Evolutionary conservation across 2,888 invertebrate genomes (phyloP).

Genomic region (Lacanobia oleracea): DNA sequence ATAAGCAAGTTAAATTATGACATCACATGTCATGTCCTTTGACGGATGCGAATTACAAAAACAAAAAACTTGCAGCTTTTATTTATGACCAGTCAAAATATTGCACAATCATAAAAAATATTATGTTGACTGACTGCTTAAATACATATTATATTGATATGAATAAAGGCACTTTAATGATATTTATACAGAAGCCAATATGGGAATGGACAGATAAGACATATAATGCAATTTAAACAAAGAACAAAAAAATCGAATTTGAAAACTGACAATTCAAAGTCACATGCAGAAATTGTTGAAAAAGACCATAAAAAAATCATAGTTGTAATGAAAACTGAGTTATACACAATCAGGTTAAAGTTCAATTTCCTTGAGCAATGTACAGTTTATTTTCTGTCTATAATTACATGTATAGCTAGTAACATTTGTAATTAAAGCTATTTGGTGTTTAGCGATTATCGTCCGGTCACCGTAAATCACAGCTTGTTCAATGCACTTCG

Average conservation of each 20-base stretch:
- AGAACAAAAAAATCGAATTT: not conserved
- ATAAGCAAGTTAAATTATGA: not conserved
- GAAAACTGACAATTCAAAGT: not conserved
- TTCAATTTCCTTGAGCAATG: not conserved
- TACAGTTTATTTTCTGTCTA: slow-evolving; percentile 9
- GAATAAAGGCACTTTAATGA: not conserved
- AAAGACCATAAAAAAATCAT: not conserved
- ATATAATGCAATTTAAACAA: not conserved
- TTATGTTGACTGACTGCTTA: slow-evolving; percentile 1
- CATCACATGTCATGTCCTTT: not conserved
- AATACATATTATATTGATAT: not conserved
- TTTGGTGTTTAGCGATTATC: slow-evolving; percentile 68
- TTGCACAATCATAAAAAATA: slow-evolving; percentile 12
- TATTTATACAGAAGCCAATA: not conserved
- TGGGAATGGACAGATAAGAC: too few relatives aligned
- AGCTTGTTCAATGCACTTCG: slow-evolving; percentile 67
- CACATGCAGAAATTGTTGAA: not conserved
- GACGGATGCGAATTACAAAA: not conserved
- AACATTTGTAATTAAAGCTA: slow-evolving; percentile 57
- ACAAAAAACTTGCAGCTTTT: not conserved
- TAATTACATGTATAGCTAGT: slow-evolving; percentile 40
- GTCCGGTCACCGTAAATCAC: slow-evolving; percentile 65
- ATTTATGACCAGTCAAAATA: slow-evolving; percentile 6
- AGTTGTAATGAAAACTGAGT: not conserved
- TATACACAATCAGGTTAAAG: not conserved